Evolutionary conservation across 2,113 vertebrate genomes (phyloP).

Genomic region (Nicator chloris): DNA sequence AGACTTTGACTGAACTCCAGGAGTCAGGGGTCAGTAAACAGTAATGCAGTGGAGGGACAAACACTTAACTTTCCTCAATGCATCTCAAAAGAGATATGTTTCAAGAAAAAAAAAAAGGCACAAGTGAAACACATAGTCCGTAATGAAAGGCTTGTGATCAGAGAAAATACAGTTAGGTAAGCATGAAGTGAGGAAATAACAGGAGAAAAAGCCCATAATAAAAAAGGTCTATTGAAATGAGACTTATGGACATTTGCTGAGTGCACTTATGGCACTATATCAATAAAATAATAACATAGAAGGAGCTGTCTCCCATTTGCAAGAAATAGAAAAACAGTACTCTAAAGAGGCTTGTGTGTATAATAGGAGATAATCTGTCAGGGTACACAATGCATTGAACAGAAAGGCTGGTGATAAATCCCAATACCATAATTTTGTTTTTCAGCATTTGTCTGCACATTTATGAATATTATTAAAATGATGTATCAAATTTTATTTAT

Average conservation of each 20-base stretch:
- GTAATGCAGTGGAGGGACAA: not conserved
- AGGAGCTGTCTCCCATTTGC: not conserved
- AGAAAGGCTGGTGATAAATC: not conserved
- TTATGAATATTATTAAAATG: not conserved
- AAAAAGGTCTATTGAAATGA: not conserved
- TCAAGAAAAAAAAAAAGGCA: not conserved
- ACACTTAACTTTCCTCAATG: not conserved
- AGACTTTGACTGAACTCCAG: not conserved
- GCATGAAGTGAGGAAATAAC: not conserved
- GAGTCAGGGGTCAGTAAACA: not conserved
- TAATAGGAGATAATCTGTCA: not conserved
- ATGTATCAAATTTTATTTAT: not conserved
- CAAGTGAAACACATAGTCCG: not conserved
- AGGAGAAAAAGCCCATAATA: not conserved
- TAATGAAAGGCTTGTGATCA: not conserved
- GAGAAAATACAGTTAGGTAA: not conserved
- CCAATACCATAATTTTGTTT: not conserved
- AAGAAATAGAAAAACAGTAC: not conserved
- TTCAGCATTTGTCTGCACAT: not conserved
- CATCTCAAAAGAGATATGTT: not conserved
- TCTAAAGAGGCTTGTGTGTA: not conserved
- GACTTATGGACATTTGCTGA: not conserved
- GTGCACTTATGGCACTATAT: not conserved
- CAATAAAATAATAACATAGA: not conserved
- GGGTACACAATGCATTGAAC: not conserved